Evolutionary conservation across 1,140 invertebrate species (phyloP).

Genomic region (Elymnias hypermnestra): DNA sequence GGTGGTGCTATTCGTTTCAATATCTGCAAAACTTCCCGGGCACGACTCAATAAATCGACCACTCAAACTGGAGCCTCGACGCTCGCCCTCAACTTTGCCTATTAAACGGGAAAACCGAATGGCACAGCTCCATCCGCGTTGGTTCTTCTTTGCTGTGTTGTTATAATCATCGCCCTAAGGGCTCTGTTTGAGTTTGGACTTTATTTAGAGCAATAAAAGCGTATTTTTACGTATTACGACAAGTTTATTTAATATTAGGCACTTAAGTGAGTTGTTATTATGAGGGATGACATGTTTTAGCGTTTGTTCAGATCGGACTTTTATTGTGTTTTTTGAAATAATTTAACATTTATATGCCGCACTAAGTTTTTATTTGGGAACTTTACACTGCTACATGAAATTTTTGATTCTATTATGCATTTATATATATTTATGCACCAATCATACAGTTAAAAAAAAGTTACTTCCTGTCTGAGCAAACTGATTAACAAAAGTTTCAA

Average conservation of each 20-base stretch:
- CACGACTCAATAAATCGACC: conserved; percentile 67
- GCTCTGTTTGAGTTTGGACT: conserved; percentile 41
- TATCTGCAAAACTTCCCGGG: conserved; percentile 70
- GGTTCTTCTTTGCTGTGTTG: conserved; percentile 57
- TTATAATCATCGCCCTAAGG: conserved; percentile 52
- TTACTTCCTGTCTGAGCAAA: no score
- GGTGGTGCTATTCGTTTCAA: conserved; percentile 71
- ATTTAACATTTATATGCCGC: neutral
- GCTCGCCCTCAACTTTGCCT: conserved; percentile 26
- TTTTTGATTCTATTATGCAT: no score
- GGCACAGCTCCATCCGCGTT: conserved; percentile 35
- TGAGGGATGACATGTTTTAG: conserved; percentile 51
- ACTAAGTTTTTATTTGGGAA: no score
- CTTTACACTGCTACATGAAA: no score
- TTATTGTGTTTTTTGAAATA: conserved; percentile 15
- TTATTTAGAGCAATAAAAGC: conserved; percentile 23
- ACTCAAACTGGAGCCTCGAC: conserved; percentile 35
- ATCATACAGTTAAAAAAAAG: no score
- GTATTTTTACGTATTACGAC: conserved; percentile 11
- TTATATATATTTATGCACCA: no score
- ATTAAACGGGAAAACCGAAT: conserved; percentile 26
- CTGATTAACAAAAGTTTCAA: no score
- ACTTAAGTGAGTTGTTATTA: conserved; percentile 53
- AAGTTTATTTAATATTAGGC: conserved; percentile 31
- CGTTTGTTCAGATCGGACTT: conserved; percentile 33